Evolutionary conservation across 2,888 invertebrate species (phyloP).

Genomic region (Atrina japonica): DNA sequence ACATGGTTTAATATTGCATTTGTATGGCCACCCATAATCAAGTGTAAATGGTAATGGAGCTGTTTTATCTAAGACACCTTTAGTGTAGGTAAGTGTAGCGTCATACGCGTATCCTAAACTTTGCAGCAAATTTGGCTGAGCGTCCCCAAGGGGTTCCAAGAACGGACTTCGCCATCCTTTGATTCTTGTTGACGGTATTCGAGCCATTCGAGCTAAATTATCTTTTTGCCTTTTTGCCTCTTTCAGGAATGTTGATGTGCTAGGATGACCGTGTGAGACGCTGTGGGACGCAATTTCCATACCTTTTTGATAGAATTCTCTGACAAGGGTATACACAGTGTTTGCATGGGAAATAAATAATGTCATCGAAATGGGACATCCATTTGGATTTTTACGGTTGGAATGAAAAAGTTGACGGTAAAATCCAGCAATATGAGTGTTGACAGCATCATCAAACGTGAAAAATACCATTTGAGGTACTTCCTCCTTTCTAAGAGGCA

Average conservation of each 20-base stretch:
- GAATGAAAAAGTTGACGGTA: constrained; percentile 65
- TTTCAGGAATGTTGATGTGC: constrained; percentile 51
- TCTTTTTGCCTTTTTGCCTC: constrained; percentile 68
- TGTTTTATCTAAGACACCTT: constrained; percentile 40
- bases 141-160: constrained; percentile 70
- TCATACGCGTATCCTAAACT: constrained; percentile 68
- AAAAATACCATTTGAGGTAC: constrained; percentile 74
- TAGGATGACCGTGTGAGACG: constrained; percentile 67
- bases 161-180: constrained; percentile 73
- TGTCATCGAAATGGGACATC: constrained; percentile 90
- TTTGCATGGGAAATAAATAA: constrained; percentile 99
- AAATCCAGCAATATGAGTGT: constrained; percentile 57
- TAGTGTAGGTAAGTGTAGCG: constrained; percentile 68
- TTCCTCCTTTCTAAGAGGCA: constrained; percentile 54
- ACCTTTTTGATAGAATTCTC: constrained; percentile 69
- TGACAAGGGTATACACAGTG: constrained; percentile 96
- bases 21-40: constrained; percentile 83
- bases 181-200: constrained; percentile 66
- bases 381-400: constrained; percentile 84
- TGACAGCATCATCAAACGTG: constrained; percentile 75
- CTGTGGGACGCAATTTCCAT: constrained; percentile 72
- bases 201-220: constrained; percentile 80
- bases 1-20: constrained; percentile 74
- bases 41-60: constrained; percentile 89
- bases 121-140: constrained; percentile 55